phyloP scores from a whole-genome alignment of 2,888 invertebrate species.

The Hemaris fuciformis region DNA sequence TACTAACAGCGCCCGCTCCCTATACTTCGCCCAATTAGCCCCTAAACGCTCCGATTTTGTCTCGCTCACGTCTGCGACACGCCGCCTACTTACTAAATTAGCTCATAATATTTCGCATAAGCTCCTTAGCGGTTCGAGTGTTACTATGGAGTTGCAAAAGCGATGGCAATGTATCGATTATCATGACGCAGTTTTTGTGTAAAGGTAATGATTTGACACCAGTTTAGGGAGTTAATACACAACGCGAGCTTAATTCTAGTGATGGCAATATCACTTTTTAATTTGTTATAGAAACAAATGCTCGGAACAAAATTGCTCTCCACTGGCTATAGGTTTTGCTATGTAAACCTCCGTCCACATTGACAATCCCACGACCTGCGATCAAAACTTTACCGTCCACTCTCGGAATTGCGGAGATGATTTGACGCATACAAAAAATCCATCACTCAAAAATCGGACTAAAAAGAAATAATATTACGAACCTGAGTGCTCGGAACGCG shows the following conservation, averaged over 20 bases:
- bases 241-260: too few species aligned
- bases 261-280: too few species aligned
- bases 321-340: too few species aligned
- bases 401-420: neutral
- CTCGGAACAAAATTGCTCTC: neutral
- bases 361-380: neutral
- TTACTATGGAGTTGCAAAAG: neutral
- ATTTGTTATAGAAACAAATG: neutral
- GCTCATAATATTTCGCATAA: conserved; percentile 64
- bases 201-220: neutral
- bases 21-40: conserved; percentile 76
- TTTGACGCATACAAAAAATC: neutral
- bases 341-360: too few species aligned
- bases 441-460: neutral
- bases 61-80: conserved; percentile 61
- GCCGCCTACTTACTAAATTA: conserved; percentile 76
- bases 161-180: conserved; percentile 3
- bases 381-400: neutral
- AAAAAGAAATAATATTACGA: neutral
- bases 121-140: conserved; percentile 2
- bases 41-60: conserved; percentile 54
- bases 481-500: neutral
- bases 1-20: conserved; percentile 67
- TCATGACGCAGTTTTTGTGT: neutral
- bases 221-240: neutral